Base-by-base conservation (phyloP, 2,888 invertebrate species). In the Zhuqinia jingwanae region DNA sequence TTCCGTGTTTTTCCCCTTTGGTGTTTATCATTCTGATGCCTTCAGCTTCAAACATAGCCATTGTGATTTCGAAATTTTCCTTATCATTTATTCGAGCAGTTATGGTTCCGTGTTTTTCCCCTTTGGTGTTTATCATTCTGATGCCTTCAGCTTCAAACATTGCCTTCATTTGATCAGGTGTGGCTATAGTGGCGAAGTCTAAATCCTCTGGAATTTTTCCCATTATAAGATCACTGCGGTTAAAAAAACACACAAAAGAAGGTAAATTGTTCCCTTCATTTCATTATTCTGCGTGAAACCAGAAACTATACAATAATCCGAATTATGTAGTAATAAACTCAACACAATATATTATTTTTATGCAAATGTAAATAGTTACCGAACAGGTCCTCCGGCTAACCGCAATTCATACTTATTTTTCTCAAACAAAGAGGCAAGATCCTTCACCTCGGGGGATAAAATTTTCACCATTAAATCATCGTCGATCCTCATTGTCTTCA, bases 101-200 rank as follows among this genome's bases (percentile, higher is more conserved):
- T 76, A 99, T 96, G 0, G 99, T 99, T 0, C 99, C 98, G 93
- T 98, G 98, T 91, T 96, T 96, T 92, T 98, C 98, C 6, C 98
- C 97, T 92, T 95, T 97, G 88, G 94, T 94, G 93, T 99, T 99
- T 25, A 99, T 96, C 96, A 98, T 96, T 89, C 99, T 94, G 30
- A 99, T 94, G 77, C 95, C 94, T 93, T 98, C 97, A 70, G 94
- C 93, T 6, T 93, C 95, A 92, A 99, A 98, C 95, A 99, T 97
- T 50, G 95, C 94, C 92, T 97, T 98, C 99, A 99, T 99, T 93
- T 99, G 94, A 17, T 95, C 94, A 0, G 99, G 99, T 0, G 99
- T 99, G 10, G 99, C 99, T 17, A 96, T 96, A 6, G 99, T 98
- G 0, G 99, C 99, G 93, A 99, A 98, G 93, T 99, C 99, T 75